Base-by-base conservation (phyloP, 2,113 vertebrate species). In the Perca fluviatilis region DNA sequence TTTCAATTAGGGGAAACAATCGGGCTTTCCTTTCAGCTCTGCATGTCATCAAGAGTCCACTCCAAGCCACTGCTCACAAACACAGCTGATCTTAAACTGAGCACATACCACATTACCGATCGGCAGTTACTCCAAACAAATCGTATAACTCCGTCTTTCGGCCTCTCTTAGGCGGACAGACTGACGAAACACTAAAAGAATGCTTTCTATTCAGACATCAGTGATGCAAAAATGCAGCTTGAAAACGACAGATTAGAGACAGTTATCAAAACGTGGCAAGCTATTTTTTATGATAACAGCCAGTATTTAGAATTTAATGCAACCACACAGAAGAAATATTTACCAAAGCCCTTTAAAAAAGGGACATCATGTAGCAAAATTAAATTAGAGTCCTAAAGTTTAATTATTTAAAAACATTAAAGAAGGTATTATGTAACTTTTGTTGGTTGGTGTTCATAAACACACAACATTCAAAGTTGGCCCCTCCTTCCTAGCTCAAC, bases 1-100 rank as follows among this genome's bases (percentile, higher is more conserved):
- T 95, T 95, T 93, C 93, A 94, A 92, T 91, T 92, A 91, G 74
- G 83, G 33, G 80, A 90, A 92, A 94, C 93, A 92, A 92, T 91
- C 87, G 74, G 82, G 80, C 77, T 91, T 88, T 85, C 83, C 84
- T 93, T 92, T 91, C 88, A 91, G 91, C 70, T 76, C 54, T 14
- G 40, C 27, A 72, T 90, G 91, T 89, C 90, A 88, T 81, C 85
- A 82, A 74, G 71, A 85, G 74, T 81, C 70, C 46, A 80, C 83
- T 65, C 58, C 46, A 25, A 91, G 82, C 80, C 78, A 74, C 71
- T 16, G 76, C 85, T 84, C 81, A 82, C 77, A 82, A 81, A 82
- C 77, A 68, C 65, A 82, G 25, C 69, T 68, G 67, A 85, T 89
- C 84, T 75, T 66, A 82, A 88, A 86, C 60, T 74, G 49, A 85